These are phyloP conservation scores for Reinhardtius hippoglossoides DNA, from an alignment of 2,113 vertebrate species.

Conservation along the genomic window DNA sequence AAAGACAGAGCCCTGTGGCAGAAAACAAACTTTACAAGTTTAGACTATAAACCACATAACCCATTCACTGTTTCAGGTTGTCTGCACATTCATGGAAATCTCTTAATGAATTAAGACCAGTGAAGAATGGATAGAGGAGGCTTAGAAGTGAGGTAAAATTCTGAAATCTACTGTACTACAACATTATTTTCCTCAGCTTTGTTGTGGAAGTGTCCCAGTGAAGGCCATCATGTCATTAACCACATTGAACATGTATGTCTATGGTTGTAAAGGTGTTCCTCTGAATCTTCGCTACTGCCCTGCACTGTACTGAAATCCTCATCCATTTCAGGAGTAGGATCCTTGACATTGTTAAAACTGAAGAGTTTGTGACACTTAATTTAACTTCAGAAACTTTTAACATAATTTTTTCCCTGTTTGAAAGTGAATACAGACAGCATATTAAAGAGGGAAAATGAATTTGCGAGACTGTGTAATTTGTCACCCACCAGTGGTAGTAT, in stretches of 20 bases:
- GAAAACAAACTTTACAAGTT: neutral
- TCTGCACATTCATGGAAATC: too few relatives aligned
- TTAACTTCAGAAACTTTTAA: too few relatives aligned
- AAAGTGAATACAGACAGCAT: too few relatives aligned
- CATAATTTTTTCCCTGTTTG: too few relatives aligned
- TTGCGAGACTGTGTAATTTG: neutral
- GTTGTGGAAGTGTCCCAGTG: constrained; percentile 21
- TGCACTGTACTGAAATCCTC: too few relatives aligned
- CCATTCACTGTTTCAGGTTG: too few relatives aligned
- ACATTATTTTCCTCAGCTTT: constrained; percentile 6
- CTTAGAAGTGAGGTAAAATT: neutral
- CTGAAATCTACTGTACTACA: constrained; percentile 31
- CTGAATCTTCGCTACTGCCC: too few relatives aligned
- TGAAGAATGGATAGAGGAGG: neutral
- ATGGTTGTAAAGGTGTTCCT: neutral
- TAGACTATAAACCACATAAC: too few relatives aligned
- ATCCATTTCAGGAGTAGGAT: too few relatives aligned
- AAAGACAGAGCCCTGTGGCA: constrained; percentile 92
- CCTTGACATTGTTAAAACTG: too few relatives aligned
- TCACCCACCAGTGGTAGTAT: constrained; percentile 82
- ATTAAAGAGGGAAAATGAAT: neutral
- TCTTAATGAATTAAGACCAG: neutral
- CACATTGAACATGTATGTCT: neutral
- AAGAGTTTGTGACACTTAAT: too few relatives aligned
- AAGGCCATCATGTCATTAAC: constrained; percentile 3